phyloP scores from a whole-genome alignment of 2,797 vertebrate species.

The Thaleichthys pacificus region DNA sequence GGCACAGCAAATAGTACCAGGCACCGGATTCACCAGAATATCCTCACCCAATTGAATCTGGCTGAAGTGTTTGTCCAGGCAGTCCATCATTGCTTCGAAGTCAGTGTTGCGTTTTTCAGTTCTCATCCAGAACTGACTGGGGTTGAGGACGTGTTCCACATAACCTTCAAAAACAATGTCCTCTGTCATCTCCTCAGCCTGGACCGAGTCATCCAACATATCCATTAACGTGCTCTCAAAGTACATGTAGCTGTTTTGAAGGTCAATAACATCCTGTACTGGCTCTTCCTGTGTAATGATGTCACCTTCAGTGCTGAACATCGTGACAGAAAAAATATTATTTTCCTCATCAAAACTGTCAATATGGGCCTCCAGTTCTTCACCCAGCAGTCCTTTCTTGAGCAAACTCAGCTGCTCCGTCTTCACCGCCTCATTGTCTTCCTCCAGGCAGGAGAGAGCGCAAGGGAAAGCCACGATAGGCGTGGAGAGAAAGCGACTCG shows the following conservation, averaged over 20 bases:
- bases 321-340: constrained; percentile 75
- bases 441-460: constrained; percentile 71
- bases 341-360: constrained; percentile 65
- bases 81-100: constrained; percentile 81
- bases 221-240: constrained; percentile 43
- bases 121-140: constrained; percentile 87
- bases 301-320: constrained; percentile 53
- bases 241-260: constrained; percentile 18
- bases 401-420: constrained; percentile 77
- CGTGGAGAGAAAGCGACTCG: constrained; percentile 71
- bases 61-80: constrained; percentile 72
- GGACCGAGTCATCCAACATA: constrained; percentile 38
- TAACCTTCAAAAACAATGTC: constrained; percentile 73
- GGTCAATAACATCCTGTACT: constrained; percentile 8
- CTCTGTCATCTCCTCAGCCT: constrained; percentile 67
- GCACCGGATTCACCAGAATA: constrained; percentile 75
- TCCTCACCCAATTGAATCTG: constrained; percentile 73
- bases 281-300: constrained; percentile 11
- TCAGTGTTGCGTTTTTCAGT: constrained; percentile 71
- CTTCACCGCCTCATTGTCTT: constrained; percentile 59
- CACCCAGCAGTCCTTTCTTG: constrained; percentile 77
- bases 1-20: constrained; percentile 85
- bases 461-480: constrained; percentile 86
- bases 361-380: constrained; percentile 70
- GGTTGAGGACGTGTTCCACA: constrained; percentile 79